Base-by-base conservation (phyloP, 2,797 vertebrate genomes). In the Sardinella longiceps region DNA sequence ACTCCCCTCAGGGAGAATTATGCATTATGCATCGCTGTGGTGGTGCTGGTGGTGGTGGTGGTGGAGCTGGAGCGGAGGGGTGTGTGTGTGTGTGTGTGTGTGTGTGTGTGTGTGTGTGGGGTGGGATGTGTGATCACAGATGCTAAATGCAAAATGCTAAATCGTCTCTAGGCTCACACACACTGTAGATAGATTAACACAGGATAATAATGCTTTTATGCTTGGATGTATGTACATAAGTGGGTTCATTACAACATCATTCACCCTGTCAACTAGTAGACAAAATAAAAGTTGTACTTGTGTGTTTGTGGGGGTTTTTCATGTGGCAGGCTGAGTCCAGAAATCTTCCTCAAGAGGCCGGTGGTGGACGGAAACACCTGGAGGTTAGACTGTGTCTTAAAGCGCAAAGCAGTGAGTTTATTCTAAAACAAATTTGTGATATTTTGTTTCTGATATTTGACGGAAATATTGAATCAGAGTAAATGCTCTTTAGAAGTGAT, bases 351-450 rank as follows among this genome's bases (percentile, higher is more conserved):
- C 39, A 92, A 88, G 86, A 89, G 91, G 48, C 90, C 90, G 0
- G 90, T 91, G 28, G 87, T 92, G 48, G 90, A 92, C 37, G 90
- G 90, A 12, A 92, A 92, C 87, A 86, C 86, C 50, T 92, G 91
- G 92, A 90, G 92, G 83, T 88, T 91, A 80, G 90, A 92, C 70
- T 90, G 86, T 30, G 70, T 91, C 30, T 90, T 92, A 82, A 90
- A 90, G 82, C 84, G 90, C 9, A 91, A 90, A 90, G 91, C 91
- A 39, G 91, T 92, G 85, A 91, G 91, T 88, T 74, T 82, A 37
- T 39, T 25, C 53, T n/a, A 30, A 18, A 28, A 15, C 43, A 43
- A 43, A 43, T 3, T 7, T 4, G 43, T 43, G 43, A 43, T 43
- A 43, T 43, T 43, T 43, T 43, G 37, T 4, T 6, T n/a, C 7